phyloP scores from a whole-genome alignment of 1,140 invertebrate species.

The Yoshiicerus persimilis region DNA sequence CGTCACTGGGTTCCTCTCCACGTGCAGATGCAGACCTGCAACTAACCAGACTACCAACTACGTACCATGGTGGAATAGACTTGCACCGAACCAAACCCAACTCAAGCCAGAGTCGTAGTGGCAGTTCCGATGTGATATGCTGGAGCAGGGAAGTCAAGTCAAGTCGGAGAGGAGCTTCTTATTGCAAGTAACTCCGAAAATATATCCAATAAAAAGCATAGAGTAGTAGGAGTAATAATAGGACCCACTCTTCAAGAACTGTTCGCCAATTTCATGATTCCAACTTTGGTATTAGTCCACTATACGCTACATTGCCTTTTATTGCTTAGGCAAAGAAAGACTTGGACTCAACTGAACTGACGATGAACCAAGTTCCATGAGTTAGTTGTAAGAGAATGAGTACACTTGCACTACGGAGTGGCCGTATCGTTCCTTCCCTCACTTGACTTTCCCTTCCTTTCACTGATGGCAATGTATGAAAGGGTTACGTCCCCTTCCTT shows the following conservation, averaged over 20 bases:
- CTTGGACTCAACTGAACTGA: neutral
- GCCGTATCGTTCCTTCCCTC: neutral
- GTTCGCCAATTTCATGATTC: conserved; percentile 1
- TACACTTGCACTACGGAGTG: neutral
- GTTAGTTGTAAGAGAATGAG: neutral
- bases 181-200: neutral
- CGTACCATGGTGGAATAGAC: too few relatives aligned
- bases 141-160: neutral
- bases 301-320: conserved; percentile 19
- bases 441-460: neutral
- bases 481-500: neutral
- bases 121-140: too few relatives aligned
- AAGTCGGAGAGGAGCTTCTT: neutral
- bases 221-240: neutral
- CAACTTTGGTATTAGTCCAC: conserved; percentile 19
- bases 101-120: neutral
- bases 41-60: neutral
- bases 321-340: conserved; percentile 1
- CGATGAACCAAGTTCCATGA: neutral
- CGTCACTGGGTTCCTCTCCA: conserved; percentile 32
- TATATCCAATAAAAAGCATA: neutral
- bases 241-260: neutral
- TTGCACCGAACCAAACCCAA: neutral
- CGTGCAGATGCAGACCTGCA: conserved; percentile 24
- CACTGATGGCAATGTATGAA: neutral